Evolutionary conservation across 1,140 invertebrate genomes (phyloP).

Genomic region (Drosophila pachea): DNA sequence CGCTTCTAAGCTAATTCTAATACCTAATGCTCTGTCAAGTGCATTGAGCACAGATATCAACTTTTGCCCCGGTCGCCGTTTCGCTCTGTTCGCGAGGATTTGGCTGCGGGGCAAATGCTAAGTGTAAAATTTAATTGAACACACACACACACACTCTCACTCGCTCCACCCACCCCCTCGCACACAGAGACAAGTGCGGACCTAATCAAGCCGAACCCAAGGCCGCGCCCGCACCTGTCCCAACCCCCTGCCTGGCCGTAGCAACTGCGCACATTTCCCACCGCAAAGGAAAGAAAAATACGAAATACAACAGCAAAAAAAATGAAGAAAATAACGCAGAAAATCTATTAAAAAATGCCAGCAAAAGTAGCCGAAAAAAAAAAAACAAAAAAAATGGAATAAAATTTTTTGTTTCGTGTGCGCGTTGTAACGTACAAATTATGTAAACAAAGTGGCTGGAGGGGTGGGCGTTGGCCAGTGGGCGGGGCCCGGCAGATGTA

Average conservation of each 20-base stretch:
- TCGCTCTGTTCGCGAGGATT: background rate
- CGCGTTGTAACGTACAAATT: constrained; percentile 77
- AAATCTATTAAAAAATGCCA: constrained; percentile 71
- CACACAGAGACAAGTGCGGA: constrained; percentile 24
- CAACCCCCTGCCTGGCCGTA: constrained; percentile 12
- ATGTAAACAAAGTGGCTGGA: constrained; percentile 62
- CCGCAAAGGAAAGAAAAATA: constrained; percentile 28
- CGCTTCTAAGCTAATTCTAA: background rate
- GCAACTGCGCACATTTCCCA: constrained; percentile 68
- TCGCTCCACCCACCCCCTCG: background rate
- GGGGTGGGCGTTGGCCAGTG: constrained; percentile 4
- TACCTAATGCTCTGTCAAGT: too few species aligned
- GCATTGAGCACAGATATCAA: too few species aligned
- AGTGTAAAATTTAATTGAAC: constrained; percentile 67
- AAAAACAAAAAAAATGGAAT: background rate
- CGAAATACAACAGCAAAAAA: constrained; percentile 9
- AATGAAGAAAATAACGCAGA: constrained; percentile 20
- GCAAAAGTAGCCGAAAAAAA: constrained; percentile 67
- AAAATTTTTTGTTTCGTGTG: constrained; percentile 47
- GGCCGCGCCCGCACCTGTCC: background rate
- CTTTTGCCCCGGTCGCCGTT: too few species aligned
- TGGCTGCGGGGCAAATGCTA: constrained; percentile 33
- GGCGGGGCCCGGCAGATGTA: background rate
- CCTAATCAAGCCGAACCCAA: constrained; percentile 35
- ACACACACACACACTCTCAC: constrained; percentile 4